A percentile compares a stretch with the other conserved stretches of the same genome.
phyloP scores from a whole-genome alignment of 1,140 invertebrate genomes.

The Drosophila fuyamai region DNA sequence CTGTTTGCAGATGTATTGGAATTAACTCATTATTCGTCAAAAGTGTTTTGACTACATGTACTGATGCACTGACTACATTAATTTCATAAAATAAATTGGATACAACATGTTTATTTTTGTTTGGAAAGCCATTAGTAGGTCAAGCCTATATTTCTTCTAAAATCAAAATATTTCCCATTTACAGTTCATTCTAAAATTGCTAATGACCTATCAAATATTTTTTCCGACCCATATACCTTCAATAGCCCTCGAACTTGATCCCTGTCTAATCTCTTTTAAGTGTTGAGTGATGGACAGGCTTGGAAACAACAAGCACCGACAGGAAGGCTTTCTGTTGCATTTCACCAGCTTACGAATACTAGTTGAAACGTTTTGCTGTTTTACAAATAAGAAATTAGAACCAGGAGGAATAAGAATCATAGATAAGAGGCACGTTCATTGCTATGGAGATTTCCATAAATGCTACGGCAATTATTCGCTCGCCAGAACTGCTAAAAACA shows the following conservation, averaged over 20 bases:
- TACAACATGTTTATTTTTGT: too few species aligned
- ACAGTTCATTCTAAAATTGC: too few species aligned
- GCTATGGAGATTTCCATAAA: constrained; percentile 29
- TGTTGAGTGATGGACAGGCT: constrained; percentile 39
- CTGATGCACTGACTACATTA: too few species aligned
- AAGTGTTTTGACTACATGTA: too few species aligned
- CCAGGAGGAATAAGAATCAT: background rate
- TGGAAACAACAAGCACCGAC: constrained; percentile 1
- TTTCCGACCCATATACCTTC: background rate
- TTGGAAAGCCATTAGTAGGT: too few species aligned
- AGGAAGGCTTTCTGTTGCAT: constrained; percentile 34
- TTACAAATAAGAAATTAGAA: constrained; percentile 16
- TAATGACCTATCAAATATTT: background rate
- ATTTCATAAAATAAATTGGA: too few species aligned
- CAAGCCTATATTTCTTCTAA: too few species aligned
- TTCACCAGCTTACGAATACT: constrained; percentile 37
- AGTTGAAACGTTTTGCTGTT: constrained; percentile 38
- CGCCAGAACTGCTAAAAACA: constrained; percentile 1
- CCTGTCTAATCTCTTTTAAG: constrained; percentile 27
- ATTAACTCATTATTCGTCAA: too few species aligned
- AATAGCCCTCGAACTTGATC: background rate
- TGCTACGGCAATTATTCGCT: constrained; percentile 29
- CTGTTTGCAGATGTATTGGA: too few species aligned
- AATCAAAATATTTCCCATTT: too few species aligned
- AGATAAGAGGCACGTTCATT: constrained; percentile 27